Conservation (phyloP, 2,888 invertebrate genomes). For the Polyommatus iphigenia region DNA sequence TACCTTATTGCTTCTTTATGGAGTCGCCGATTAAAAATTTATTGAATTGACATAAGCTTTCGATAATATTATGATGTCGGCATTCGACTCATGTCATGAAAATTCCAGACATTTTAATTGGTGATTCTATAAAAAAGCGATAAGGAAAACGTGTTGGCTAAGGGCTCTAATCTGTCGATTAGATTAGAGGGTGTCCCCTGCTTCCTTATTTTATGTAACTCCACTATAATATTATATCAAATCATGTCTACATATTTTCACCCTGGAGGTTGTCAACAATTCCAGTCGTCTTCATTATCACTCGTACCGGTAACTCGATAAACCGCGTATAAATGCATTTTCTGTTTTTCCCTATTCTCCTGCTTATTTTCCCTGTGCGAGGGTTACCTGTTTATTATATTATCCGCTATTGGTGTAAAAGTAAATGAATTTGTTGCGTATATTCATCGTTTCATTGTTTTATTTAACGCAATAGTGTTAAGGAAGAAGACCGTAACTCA, state of each 20-base stretch:
- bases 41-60: no score
- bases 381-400: constrained; percentile 47
- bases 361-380: constrained; percentile 43
- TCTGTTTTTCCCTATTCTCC: constrained; percentile 49
- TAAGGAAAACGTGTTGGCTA: no score
- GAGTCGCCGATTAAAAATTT: no score
- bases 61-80: no score
- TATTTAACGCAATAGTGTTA: neutral
- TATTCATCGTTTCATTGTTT: constrained; percentile 8
- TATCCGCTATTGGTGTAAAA: constrained; percentile 39
- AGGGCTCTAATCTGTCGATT: no score
- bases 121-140: no score
- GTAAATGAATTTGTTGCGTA: constrained; percentile 23
- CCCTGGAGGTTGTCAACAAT: constrained; percentile 41
- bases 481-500: neutral
- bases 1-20: no score
- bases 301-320: constrained; percentile 64
- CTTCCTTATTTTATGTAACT: no score
- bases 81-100: no score
- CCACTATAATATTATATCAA: no score
- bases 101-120: no score
- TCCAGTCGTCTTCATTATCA: constrained; percentile 60
- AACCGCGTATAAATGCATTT: constrained; percentile 53
- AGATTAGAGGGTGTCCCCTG: no score
- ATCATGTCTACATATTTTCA: constrained; percentile 36